Percentiles rank a stretch among this genome's conserved stretches.
phyloP scores from a whole-genome alignment of 2,888 invertebrate species.

The Melanchra persicariae region DNA sequence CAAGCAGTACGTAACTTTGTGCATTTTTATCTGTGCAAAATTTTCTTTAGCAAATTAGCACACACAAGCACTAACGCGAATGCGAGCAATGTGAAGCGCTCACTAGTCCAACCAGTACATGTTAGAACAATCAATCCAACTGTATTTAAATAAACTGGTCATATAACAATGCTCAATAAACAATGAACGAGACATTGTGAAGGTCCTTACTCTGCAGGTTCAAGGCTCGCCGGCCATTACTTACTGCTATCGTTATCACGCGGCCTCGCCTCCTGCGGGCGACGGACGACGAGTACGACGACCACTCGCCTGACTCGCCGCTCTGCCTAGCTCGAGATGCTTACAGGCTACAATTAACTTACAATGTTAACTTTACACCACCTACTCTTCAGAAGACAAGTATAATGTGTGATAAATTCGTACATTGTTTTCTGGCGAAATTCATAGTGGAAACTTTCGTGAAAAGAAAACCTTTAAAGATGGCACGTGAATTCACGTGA shows the following conservation, averaged over 20 bases:
- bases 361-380: constrained; percentile 11
- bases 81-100: constrained; percentile 16
- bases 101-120: constrained; percentile 50
- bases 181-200: constrained; percentile 77
- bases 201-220: constrained; percentile 85
- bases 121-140: constrained; percentile 65
- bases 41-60: constrained; percentile 23
- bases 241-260: constrained; percentile 81
- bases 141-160: constrained; percentile 62
- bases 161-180: constrained; percentile 72
- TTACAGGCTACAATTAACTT: constrained; percentile 30
- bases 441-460: background rate
- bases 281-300: constrained; percentile 62
- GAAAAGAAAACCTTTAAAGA: background rate
- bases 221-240: constrained; percentile 83
- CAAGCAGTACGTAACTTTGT: too few relatives aligned
- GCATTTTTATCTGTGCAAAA: too few relatives aligned
- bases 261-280: constrained; percentile 64
- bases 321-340: constrained; percentile 57
- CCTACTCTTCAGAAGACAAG: background rate
- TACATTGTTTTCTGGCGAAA: background rate
- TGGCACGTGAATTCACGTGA: constrained; percentile 1
- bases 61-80: constrained; percentile 1
- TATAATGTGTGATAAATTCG: background rate
- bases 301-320: constrained; percentile 70